phyloP scores from a whole-genome alignment of 92 coral and sea anemone genomes.

The Paramuricea clavata region DNA sequence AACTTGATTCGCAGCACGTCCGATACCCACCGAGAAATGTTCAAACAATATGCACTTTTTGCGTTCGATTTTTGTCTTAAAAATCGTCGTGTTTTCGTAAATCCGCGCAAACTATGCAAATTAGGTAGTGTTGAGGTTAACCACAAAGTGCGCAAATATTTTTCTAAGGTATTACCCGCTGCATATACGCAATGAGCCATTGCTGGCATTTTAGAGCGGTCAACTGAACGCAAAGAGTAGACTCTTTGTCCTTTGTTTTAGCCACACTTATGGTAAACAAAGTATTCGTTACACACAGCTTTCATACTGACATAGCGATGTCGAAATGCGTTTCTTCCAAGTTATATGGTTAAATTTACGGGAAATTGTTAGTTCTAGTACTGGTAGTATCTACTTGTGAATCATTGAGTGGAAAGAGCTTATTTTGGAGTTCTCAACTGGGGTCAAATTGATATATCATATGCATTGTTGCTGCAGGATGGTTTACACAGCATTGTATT shows the following conservation, averaged over 20 bases:
- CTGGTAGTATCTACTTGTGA: background rate
- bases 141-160: background rate
- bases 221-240: background rate
- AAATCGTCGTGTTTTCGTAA: background rate
- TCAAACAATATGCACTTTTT: constrained; percentile 22
- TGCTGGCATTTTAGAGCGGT: constrained; percentile 13
- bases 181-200: background rate
- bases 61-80: background rate
- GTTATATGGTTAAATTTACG: background rate
- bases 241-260: constrained; percentile 39
- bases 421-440: background rate
- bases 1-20: constrained; percentile 16
- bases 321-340: background rate
- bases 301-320: background rate
- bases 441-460: background rate
- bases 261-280: constrained; percentile 26
- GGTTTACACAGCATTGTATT: background rate
- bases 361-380: background rate
- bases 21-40: background rate
- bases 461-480: too few species aligned
- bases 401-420: background rate
- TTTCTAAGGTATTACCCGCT: background rate
- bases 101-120: constrained; percentile 2
- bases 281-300: background rate
- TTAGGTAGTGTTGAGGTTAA: background rate